These are phyloP conservation scores for Tokudaia muenninki DNA, from an alignment of 2,797 vertebrate species.

Conservation along the genomic window DNA sequence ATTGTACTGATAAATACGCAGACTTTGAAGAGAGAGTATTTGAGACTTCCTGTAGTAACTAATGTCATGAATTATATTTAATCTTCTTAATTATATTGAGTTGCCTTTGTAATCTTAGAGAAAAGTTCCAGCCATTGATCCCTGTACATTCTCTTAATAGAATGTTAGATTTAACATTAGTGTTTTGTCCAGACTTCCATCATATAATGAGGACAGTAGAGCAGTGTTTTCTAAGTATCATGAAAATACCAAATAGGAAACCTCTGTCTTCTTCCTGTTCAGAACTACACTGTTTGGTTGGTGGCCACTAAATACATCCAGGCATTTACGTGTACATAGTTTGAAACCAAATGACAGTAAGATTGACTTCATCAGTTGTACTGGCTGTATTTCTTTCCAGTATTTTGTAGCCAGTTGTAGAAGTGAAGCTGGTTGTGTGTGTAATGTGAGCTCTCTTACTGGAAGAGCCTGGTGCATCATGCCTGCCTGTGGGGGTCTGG, in stretches of 20 bases:
- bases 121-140: background rate
- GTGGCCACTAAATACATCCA: background rate
- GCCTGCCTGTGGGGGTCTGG: background rate
- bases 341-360: background rate
- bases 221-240: background rate
- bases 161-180: background rate
- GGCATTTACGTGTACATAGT: background rate
- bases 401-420: background rate
- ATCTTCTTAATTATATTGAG: slow-evolving; percentile 7
- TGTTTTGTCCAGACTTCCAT: background rate
- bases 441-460: background rate
- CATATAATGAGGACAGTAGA: background rate
- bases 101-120: background rate
- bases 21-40: background rate
- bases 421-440: background rate
- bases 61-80: background rate
- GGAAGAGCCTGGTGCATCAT: background rate
- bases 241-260: background rate
- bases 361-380: background rate
- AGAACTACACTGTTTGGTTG: background rate
- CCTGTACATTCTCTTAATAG: background rate
- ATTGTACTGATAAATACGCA: background rate
- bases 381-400: background rate
- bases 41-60: background rate
- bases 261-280: background rate